Percentiles rank a stretch among this genome's conserved stretches.
These are phyloP conservation scores for Drosophila mayri DNA, from an alignment of 1,140 invertebrate species.

Conservation along the genomic window DNA sequence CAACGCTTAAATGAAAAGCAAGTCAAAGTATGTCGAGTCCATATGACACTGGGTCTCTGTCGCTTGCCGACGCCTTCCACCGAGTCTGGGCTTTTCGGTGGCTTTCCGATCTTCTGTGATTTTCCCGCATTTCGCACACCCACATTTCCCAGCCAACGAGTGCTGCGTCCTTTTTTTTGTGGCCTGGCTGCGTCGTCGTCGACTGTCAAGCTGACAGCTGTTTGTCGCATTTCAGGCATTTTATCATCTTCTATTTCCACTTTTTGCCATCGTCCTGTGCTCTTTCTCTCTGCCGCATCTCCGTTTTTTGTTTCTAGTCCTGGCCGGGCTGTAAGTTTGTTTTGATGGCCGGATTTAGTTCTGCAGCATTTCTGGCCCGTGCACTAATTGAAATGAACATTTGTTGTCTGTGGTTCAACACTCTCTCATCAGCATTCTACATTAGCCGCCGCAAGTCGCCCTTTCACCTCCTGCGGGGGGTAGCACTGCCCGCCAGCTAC, in stretches of 20 bases:
- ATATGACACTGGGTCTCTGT: constrained; percentile 64
- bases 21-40: constrained; percentile 72
- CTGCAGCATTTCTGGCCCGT: constrained; percentile 49
- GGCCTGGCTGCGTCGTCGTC: constrained; percentile 56
- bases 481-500: neutral
- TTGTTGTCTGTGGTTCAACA: constrained; percentile 53
- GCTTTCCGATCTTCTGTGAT: constrained; percentile 34
- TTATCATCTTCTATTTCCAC: constrained; percentile 62
- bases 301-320: constrained; percentile 4
- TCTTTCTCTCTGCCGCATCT: constrained; percentile 2
- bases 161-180: constrained; percentile 40
- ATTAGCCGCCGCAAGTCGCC: constrained; percentile 41
- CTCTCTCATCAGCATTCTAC: constrained; percentile 15
- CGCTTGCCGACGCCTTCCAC: constrained; percentile 14
- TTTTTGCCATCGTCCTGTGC: constrained; percentile 40
- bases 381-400: constrained; percentile 76
- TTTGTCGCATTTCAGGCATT: constrained; percentile 77
- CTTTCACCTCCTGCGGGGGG: constrained; percentile 13
- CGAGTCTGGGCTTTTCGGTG: constrained; percentile 27
- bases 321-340: constrained; percentile 41
- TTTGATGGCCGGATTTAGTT: constrained; percentile 65
- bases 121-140: constrained; percentile 7
- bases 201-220: constrained; percentile 75
- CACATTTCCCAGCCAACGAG: constrained; percentile 8
- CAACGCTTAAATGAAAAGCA: constrained; percentile 67